Percentiles rank a stretch among this genome's conserved stretches.
Evolutionary conservation across 2,113 vertebrate genomes (phyloP).

Genomic region (Corythornis vintsioides): DNA sequence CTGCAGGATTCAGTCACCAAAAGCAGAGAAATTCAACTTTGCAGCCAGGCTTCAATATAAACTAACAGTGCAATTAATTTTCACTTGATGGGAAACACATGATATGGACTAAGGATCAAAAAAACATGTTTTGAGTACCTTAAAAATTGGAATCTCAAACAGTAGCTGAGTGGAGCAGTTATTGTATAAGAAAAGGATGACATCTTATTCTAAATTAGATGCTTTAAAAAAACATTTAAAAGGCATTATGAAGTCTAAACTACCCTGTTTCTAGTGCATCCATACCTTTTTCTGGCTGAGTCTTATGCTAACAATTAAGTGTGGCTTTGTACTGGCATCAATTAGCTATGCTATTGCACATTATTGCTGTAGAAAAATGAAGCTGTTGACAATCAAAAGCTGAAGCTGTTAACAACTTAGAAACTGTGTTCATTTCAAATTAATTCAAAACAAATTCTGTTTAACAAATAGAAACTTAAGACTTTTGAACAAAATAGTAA

Average conservation of each 20-base stretch:
- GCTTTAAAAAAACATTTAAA: background rate
- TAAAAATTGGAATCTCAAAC: background rate
- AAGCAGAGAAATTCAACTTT: background rate
- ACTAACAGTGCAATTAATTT: background rate
- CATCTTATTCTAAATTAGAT: background rate
- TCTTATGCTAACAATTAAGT: background rate
- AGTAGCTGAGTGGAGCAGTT: background rate
- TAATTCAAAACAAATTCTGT: background rate
- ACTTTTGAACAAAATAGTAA: background rate
- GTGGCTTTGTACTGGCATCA: background rate
- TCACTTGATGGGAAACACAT: background rate
- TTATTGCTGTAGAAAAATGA: constrained; percentile 1
- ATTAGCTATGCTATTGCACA: background rate
- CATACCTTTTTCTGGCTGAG: background rate
- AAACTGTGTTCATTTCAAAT: background rate
- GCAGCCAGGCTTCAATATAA: background rate
- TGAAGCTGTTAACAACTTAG: background rate
- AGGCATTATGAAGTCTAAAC: background rate
- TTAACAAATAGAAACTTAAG: background rate
- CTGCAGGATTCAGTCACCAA: background rate
- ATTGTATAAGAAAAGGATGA: background rate
- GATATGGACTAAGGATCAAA: background rate
- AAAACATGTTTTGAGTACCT: background rate
- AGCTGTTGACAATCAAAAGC: constrained; percentile 2
- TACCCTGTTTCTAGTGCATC: background rate